Base-by-base conservation (phyloP, 2,888 invertebrate species). In the Ormyrus pomaceus region DNA sequence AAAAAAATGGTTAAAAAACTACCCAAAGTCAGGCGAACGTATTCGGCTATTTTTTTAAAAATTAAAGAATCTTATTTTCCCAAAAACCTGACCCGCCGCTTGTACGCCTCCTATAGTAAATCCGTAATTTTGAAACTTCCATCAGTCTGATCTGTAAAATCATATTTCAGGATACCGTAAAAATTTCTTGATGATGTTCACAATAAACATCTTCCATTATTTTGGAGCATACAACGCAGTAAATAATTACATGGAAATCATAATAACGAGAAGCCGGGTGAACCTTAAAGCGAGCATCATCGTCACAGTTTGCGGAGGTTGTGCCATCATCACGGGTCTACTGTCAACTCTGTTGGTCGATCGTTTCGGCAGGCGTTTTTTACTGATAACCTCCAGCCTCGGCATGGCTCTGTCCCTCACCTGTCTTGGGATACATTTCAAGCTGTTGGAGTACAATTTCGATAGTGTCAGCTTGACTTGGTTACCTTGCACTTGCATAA, bases 121-220 rank as follows among this genome's bases (percentile, higher is more conserved):
- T 34, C 34, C 34, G 4, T 34, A 34, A 34, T 34, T 34, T 34
- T 34, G 34, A 34, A 34, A 34, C 3, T 4, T 34, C 34, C 34
- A 34, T 34, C 34, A 34, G 19, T 19, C 19, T 19, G 19, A 19
- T 19, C 19, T 19, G 19, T 19, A 19, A 19, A 19, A 34, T 34
- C 3, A 58, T 19, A 62, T 6, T 9, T 56, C 82, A 88, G 88
- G 88, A 5, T 90, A 92, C 78, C 88, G 91, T 7, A 90, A 87
- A 48, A 91, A 91, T 2, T 88, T 91, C 73, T 85, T 91, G 0
- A 85, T 91, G 6, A 89, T 91, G 59, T 89, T 89, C 10, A 86
- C 88, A 0, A 87, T 93, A n/a, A 92, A 92, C 89, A 79, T 92
- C 2, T 92, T 93, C 80, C 91, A 92, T 74, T 93, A 93, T 83